Base-by-base conservation (phyloP, 2,113 vertebrate species). In the Thunnus thynnus region DNA sequence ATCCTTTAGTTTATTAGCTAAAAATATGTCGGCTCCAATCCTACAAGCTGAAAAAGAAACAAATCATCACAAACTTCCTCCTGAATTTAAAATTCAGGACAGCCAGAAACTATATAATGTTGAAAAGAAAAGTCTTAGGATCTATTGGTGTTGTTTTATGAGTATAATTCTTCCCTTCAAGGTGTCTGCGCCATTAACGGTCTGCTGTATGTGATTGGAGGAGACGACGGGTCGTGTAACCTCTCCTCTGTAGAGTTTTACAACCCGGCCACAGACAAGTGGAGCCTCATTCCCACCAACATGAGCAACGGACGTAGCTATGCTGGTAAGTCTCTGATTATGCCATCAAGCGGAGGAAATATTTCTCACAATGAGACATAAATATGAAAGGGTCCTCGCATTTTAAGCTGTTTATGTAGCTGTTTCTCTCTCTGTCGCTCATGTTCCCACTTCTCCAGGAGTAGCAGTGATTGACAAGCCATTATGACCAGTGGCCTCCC, bases 251-350 rank as follows among this genome's bases (percentile, higher is more conserved):
- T 99, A 56, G 98, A 99, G 83, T 99, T 95, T 88, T 99, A 99
- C 87, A 97, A 98, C 90, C 97, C 98, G 0, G 94, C 95, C 86
- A 94, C 94, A 0, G 98, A 99, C 94, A 99, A 97, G 71, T 99
- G 98, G 98, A 98, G 96, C 0, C 95, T 99, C 66, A 88, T 99
- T 51, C 97, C 98, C 8, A 97, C 95, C 72, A 99, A 97, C 93
- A 99, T 99, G 98, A 97, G 97, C 95, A 99, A 97, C 0, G 98
- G 98, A 41, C 96, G 98, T 70, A 99, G 98, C 94, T 99, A 99
- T 0, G 98, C 98, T 87, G 98, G 98, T 97, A 61, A 86, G 90
- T 55, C n/a, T 14, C 6, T 12, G 7, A n/a, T 87, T 3, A 14
- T 11, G 3, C 16, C 55, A 17, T 57, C 36, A 41, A 41, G 36